phyloP scores from a whole-genome alignment of 1,140 invertebrate species.

The Achatina immaculata region DNA sequence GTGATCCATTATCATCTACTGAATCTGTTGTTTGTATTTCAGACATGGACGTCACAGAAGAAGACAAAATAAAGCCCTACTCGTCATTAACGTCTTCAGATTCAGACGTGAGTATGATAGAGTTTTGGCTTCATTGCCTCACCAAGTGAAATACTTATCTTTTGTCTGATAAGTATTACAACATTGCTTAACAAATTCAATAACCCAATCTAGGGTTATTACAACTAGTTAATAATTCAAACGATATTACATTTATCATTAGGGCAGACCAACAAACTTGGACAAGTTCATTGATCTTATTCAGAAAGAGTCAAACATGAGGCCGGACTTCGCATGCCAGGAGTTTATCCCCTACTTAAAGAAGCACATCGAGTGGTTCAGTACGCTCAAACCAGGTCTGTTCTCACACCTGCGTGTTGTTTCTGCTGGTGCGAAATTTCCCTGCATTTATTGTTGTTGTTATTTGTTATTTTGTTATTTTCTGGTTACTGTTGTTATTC shows the following conservation, averaged over 20 bases:
- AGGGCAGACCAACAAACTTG: conserved; percentile 18
- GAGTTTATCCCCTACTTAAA: conserved; percentile 25
- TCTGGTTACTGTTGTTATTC: too few relatives aligned
- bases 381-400: conserved; percentile 22
- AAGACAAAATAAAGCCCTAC: not conserved
- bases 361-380: conserved; percentile 35
- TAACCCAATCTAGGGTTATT: too few relatives aligned
- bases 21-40: too few relatives aligned
- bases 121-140: too few relatives aligned
- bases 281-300: conserved; percentile 24
- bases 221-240: too few relatives aligned
- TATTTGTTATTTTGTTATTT: too few relatives aligned
- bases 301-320: conserved; percentile 4
- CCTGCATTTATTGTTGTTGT: too few relatives aligned
- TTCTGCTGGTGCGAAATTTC: too few relatives aligned
- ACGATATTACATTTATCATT: not conserved
- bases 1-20: too few relatives aligned
- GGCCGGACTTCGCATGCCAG: conserved; percentile 32
- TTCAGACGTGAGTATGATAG: not conserved
- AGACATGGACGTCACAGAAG: not conserved
- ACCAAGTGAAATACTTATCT: too few relatives aligned
- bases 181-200: too few relatives aligned
- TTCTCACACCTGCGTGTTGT: not conserved
- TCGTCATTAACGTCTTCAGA: not conserved
- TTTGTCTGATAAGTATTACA: too few relatives aligned